Base-by-base conservation (phyloP, 2,113 vertebrate genomes). In the Oophaga pumilio region DNA sequence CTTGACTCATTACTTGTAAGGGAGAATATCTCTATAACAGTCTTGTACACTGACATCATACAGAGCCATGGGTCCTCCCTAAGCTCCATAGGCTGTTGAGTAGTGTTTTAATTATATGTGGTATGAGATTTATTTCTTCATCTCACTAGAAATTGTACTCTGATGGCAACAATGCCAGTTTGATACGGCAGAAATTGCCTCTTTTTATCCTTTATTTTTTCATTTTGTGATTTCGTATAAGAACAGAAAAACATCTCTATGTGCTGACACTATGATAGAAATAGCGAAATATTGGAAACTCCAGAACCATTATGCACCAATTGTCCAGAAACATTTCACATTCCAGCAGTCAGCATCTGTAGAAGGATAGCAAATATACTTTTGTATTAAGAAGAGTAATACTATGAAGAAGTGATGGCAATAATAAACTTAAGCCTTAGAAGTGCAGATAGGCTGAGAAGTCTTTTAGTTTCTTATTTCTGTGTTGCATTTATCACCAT, bases 401-500 rank as follows among this genome's bases (percentile, higher is more conserved):
- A 89, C 91, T 86, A 90, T 80, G 82, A 92, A 91, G 92, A 94
- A 94, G 90, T 93, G 91, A 93, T 90, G 84, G 89, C 86, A 90
- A 90, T 85, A 84, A 90, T 90, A 93, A 89, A 93, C 76, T 90
- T 82, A 92, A 89, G 17, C 84, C 66, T 28, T 53, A 94, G 90
- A 92, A 92, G 90, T 93, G 77, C 90, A 92, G 91, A 90, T 92
- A 91, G 90, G 91, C 91, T 94, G 89, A 91, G 91, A 93, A 93
- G 90, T 91, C 93, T 91, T 43, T 93, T 94, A 93, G 94, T 91
- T 92, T 90, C 89, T 94, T 89, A 93, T 93, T 90, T 90, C 93
- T 89, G 90, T 91, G 92, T 94, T 94, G 91, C 91, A 94, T 93
- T 92, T 93, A 92, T 93, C 93, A 94, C 89, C 92, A 93, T 93